Evolutionary conservation across 2,797 vertebrate genomes (phyloP).

Genomic region (Emydoidea blandingii): DNA sequence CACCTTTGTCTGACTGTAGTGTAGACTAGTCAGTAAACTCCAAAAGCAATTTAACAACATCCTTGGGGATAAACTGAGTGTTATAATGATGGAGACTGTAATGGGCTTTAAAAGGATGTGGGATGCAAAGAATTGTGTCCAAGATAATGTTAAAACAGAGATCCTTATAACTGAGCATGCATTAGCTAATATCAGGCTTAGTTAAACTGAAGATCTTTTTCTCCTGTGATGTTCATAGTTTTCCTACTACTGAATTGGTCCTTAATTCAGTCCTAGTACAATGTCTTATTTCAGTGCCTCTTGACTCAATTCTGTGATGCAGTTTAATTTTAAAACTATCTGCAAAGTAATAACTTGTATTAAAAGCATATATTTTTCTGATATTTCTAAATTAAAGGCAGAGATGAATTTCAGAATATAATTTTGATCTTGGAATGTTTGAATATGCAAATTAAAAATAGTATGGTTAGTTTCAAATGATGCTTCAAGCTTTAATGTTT

Average conservation of each 20-base stretch:
- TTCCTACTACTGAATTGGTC: neutral
- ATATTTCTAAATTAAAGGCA: neutral
- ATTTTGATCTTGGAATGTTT: neutral
- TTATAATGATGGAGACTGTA: neutral
- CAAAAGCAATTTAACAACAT: conserved; percentile 6
- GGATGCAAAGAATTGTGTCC: neutral
- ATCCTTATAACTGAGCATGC: neutral
- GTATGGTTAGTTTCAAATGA: neutral
- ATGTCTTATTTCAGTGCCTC: neutral
- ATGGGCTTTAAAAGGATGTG: neutral
- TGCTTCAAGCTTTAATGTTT: conserved; percentile 13
- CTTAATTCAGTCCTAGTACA: neutral
- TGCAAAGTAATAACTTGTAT: neutral
- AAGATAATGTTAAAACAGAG: neutral
- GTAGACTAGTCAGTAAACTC: neutral
- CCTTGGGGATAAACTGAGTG: conserved; percentile 1
- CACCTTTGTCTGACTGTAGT: neutral
- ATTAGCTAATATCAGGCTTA: neutral
- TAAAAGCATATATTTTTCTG: conserved; percentile 1
- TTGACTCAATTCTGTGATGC: conserved; percentile 2
- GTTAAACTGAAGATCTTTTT: neutral
- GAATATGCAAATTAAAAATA: neutral
- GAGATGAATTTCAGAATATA: neutral
- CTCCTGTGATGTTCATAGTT: neutral
- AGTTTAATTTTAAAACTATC: conserved; percentile 33